Evolutionary conservation across 2,888 invertebrate genomes (phyloP).

Genomic region (Parnassius orleans): DNA sequence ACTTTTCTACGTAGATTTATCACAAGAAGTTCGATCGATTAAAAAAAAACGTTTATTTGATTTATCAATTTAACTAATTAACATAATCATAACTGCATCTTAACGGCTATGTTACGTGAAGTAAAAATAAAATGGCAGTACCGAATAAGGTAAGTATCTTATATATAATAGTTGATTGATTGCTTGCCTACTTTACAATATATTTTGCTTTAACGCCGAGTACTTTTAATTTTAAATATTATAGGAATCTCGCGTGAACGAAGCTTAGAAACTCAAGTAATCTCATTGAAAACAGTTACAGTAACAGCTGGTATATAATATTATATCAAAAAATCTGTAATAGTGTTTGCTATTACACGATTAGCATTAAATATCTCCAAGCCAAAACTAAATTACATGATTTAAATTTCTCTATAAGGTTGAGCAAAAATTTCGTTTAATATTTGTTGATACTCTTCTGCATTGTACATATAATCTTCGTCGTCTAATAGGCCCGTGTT

Average conservation of each 20-base stretch:
- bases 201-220: slow-evolving; percentile 6
- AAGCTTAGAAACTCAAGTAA: slow-evolving; percentile 42
- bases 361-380: slow-evolving; percentile 20
- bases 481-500: slow-evolving; percentile 53
- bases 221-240: slow-evolving; percentile 41
- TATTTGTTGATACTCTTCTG: slow-evolving; percentile 71
- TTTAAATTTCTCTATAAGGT: slow-evolving; percentile 70
- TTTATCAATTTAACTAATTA: not conserved
- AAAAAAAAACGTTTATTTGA: slow-evolving; percentile 1
- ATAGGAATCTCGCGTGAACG: slow-evolving; percentile 56
- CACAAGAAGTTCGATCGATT: slow-evolving; percentile 31
- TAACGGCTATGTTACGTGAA: slow-evolving; percentile 1
- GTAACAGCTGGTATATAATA: slow-evolving; percentile 1
- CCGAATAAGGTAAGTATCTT: slow-evolving; percentile 2
- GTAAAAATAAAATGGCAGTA: slow-evolving; percentile 5
- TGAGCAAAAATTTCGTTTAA: slow-evolving; percentile 77
- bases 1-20: slow-evolving; percentile 28
- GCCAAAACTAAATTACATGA: slow-evolving; percentile 6
- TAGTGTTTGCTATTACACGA: slow-evolving; percentile 14
- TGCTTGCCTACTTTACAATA: not conserved
- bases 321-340: not conserved
- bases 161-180: not conserved
- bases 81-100: not conserved
- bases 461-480: slow-evolving; percentile 69
- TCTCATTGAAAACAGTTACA: slow-evolving; percentile 34